A percentile compares a stretch with the other conserved stretches of the same genome.
Conservation (phyloP, 2,797 vertebrate species). For the Tiaroga cobitis region DNA sequence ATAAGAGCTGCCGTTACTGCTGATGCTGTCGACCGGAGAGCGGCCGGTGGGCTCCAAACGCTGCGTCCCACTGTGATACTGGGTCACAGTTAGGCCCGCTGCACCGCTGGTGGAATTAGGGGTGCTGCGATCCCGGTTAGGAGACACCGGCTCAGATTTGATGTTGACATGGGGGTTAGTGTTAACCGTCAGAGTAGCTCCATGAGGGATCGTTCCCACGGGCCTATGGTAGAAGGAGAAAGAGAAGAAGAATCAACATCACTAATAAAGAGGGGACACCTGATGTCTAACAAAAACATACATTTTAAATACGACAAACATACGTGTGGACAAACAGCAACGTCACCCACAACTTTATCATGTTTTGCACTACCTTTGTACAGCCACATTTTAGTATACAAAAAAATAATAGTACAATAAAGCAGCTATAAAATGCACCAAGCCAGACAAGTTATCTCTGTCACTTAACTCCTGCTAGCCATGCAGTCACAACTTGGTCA, state of each 20-base stretch:
- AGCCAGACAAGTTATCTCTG: constrained; percentile 3
- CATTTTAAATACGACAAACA: constrained; percentile 1
- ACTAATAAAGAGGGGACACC: background rate
- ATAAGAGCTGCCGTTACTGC: constrained; percentile 93
- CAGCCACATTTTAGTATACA: constrained; percentile 16
- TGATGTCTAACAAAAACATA: background rate
- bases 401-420: constrained; percentile 2
- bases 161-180: constrained; percentile 93
- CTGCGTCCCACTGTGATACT: constrained; percentile 76
- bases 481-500: constrained; percentile 6
- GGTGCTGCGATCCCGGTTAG: constrained; percentile 91
- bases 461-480: constrained; percentile 10
- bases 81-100: constrained; percentile 56
- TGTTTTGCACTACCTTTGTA: background rate
- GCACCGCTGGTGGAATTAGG: constrained; percentile 76
- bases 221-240: constrained; percentile 76
- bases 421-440: constrained; percentile 28
- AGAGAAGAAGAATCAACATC: constrained; percentile 16
- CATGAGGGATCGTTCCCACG: constrained; percentile 86
- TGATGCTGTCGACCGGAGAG: constrained; percentile 92
- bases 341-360: background rate
- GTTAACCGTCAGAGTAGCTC: constrained; percentile 89
- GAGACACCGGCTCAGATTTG: constrained; percentile 94
- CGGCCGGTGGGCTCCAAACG: constrained; percentile 80
- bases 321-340: background rate